Evolutionary conservation across 1,140 invertebrate genomes (phyloP).

Genomic region (Caenorhabditis brenneri): DNA sequence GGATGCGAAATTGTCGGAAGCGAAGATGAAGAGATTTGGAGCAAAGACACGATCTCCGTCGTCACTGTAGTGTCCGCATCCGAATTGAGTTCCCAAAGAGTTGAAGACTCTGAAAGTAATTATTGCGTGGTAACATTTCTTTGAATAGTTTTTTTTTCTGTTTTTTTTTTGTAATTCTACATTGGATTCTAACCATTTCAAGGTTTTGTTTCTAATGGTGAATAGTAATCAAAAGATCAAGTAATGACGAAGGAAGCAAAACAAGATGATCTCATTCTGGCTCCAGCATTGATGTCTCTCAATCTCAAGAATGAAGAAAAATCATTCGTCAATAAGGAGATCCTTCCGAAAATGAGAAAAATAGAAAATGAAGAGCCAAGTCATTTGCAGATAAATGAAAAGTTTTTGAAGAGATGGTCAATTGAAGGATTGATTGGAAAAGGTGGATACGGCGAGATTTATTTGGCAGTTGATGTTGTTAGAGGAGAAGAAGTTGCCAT

Average conservation of each 20-base stretch:
- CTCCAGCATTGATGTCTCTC: not conserved
- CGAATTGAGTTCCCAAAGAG: constrained; percentile 19
- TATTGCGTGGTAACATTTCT: not conserved
- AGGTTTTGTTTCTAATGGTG: constrained; percentile 7
- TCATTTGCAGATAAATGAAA: constrained; percentile 25
- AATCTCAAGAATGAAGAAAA: not conserved
- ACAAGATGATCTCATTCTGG: not conserved
- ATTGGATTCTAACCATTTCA: not conserved
- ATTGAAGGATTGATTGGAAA: constrained; percentile 85
- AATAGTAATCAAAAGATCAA: constrained; percentile 20
- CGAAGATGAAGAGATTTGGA: constrained; percentile 29
- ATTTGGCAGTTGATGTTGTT: constrained; percentile 87
- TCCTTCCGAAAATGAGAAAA: constrained; percentile 23
- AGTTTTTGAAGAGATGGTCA: constrained; percentile 52
- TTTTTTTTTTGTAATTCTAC: not conserved
- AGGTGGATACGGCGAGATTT: constrained; percentile 99
- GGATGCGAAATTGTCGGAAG: not conserved
- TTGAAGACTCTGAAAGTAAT: constrained; percentile 6
- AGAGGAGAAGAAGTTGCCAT: constrained; percentile 85
- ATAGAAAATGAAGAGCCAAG: constrained; percentile 10
- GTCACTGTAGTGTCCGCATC: constrained; percentile 29
- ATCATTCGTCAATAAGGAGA: not conserved
- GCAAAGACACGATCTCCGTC: not conserved
- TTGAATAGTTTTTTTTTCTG: not conserved
- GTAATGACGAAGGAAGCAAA: constrained; percentile 10